Base-by-base conservation (phyloP, 2,113 vertebrate genomes). In the Carollia perspicillata region DNA sequence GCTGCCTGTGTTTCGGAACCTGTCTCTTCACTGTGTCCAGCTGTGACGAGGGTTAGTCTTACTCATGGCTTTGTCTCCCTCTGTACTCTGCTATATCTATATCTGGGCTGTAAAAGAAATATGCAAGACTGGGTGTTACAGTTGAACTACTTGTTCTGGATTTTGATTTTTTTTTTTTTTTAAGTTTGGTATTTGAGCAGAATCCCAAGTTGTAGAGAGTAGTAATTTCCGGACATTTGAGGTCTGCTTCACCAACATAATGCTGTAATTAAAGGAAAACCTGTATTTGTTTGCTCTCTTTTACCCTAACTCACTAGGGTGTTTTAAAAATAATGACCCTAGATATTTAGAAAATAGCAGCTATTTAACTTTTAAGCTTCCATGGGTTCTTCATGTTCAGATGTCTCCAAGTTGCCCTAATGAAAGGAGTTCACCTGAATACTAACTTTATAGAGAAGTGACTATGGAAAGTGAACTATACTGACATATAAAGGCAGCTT, bases 221-320 rank as follows among this genome's bases (percentile, higher is more conserved):
- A 92, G 90, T 89, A 95, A 96, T 97, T 97, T 96, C 72, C 13
- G 96, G 90, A 86, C 94, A 71, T 85, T 95, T 83, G 90, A 96
- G 81, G 63, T 94, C 96, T 96, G 96, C 96, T 97, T 97, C 90
- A 97, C 88, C 77, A 84, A 22, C 58, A 78, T 89, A 22, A 63
- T 84, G 87, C 94, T 95, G 53, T 92, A 95, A 95, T 97, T 95
- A 95, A 96, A 90, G 81, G 85, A 85, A 86, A 96, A 95, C 93
- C 89, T 97, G 42, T 83, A 86, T 95, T 88, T 96, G 91, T 93
- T 94, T 84, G 84, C 72, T 90, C 35, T 8, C 35, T 95, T 93
- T 96, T 94, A 78, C 86, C 68, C 35, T 92, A 95, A 80, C 53
- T 84, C 75, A 71, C 93, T 66, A 89, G 78, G 65, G 89, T 95